phyloP scores from a whole-genome alignment of 2,113 vertebrate genomes.

The Anolis sagrei region DNA sequence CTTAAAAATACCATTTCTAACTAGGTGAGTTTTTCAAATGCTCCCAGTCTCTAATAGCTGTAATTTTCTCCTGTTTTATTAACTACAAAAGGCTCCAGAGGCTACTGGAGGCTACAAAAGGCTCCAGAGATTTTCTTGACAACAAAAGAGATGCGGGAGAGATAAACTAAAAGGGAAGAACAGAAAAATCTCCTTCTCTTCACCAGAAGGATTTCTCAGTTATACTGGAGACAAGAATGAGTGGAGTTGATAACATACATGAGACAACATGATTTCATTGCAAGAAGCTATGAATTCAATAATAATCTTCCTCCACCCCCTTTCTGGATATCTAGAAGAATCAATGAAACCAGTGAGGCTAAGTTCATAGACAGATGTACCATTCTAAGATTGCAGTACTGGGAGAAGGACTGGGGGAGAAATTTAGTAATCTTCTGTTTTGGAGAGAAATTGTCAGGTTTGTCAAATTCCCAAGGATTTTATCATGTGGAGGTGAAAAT shows the following conservation, averaged over 20 bases:
- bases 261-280: neutral
- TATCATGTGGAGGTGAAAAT: too few species aligned
- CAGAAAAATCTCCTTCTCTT: neutral
- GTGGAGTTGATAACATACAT: neutral
- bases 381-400: neutral
- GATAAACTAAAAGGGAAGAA: neutral
- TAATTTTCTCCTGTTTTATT: conserved; percentile 37
- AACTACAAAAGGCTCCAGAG: neutral
- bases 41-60: neutral
- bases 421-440: neutral
- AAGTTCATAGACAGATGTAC: neutral
- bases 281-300: conserved; percentile 6
- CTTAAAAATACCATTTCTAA: neutral
- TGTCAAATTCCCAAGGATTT: too few species aligned
- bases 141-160: neutral
- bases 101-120: neutral
- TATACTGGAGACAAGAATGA: neutral
- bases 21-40: conserved; percentile 11
- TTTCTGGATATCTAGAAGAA: neutral
- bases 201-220: neutral
- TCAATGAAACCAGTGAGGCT: neutral
- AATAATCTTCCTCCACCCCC: neutral
- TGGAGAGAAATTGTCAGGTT: neutral
- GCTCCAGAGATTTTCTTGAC: neutral
- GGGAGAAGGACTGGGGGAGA: neutral